phyloP scores from a whole-genome alignment of 2,113 vertebrate species.

The Pterocles orientalis region DNA sequence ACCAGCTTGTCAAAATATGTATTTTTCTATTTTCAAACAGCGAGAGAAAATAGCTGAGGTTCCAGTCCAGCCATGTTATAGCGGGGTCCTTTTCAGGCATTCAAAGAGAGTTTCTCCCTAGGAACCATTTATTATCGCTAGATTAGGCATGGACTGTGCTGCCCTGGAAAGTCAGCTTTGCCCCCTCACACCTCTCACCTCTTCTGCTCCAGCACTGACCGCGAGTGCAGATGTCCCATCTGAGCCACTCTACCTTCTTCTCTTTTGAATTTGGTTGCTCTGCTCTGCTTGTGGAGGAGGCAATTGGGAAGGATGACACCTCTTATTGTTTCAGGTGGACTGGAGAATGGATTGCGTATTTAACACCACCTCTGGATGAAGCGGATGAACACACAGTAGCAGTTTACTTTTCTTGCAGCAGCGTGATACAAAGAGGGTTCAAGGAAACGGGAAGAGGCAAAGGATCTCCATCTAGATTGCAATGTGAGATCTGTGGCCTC shows the following conservation, averaged over 20 bases:
- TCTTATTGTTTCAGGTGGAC: background rate
- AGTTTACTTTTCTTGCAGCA: background rate
- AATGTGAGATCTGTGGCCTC: background rate
- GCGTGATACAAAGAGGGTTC: background rate
- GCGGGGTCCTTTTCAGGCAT: background rate
- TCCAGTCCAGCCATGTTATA: background rate
- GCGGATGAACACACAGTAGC: too few relatives aligned
- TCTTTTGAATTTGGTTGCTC: background rate
- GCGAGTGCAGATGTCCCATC: background rate
- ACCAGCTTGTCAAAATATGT: background rate
- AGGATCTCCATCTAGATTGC: background rate
- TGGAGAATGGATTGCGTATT: background rate
- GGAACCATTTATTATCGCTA: background rate
- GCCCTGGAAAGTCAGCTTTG: background rate
- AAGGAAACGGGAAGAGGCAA: background rate
- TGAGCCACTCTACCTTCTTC: background rate
- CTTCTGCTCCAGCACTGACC: background rate
- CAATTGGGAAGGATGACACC: background rate
- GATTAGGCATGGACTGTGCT: background rate
- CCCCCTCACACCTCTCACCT: background rate
- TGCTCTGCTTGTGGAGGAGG: background rate
- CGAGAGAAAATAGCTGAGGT: background rate
- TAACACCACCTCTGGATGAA: background rate
- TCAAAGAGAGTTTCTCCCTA: background rate
- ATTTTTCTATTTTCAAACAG: background rate